phyloP scores from a whole-genome alignment of 2,797 vertebrate species.

The Forpus xanthops region DNA sequence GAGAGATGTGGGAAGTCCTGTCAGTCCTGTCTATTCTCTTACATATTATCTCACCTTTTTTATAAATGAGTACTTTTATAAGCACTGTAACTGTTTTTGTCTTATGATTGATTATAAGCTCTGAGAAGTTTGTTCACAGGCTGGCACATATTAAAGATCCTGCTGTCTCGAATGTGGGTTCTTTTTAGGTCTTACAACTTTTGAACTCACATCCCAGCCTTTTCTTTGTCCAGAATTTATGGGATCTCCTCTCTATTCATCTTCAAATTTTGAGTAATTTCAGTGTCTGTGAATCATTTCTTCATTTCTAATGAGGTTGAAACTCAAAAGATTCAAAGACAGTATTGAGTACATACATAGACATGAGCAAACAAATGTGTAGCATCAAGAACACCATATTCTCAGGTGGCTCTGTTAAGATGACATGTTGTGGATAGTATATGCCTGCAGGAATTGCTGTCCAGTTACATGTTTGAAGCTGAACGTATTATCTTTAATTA shows the following conservation, averaged over 20 bases:
- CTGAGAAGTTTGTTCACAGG: neutral
- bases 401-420: neutral
- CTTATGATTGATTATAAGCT: neutral
- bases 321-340: neutral
- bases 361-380: neutral
- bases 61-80: neutral
- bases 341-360: neutral
- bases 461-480: constrained; percentile 1
- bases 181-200: neutral
- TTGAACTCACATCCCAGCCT: neutral
- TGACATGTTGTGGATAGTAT: fast-evolving
- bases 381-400: neutral
- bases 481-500: constrained; percentile 14
- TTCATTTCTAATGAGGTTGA: neutral
- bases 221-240: neutral
- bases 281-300: neutral
- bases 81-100: fast-evolving
- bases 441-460: constrained; percentile 9
- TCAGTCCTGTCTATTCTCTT: neutral
- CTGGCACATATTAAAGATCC: neutral
- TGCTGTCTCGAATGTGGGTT: neutral
- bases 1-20: neutral
- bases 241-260: neutral
- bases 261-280: neutral
- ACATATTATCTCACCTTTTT: neutral